Evolutionary conservation across 2,113 vertebrate genomes (phyloP), one percentile per base, ranked within the genome.

Genomic region (Bungarus multicinctus): DNA sequence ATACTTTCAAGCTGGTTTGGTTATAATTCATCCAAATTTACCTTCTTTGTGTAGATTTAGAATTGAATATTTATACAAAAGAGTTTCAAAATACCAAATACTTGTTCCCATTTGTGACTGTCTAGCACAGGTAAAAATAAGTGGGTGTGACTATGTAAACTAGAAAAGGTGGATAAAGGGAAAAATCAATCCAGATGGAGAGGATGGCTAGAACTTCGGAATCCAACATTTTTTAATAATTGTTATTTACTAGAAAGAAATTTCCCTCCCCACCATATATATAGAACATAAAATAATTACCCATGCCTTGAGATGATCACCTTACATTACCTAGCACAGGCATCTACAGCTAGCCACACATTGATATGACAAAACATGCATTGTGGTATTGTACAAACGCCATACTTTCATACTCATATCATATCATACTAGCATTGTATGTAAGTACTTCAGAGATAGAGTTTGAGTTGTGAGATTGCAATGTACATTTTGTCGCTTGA

Each of bases 191-290:
- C 52, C 39, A 47, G n/a, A 58, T 11, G 25, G 30, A 58, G 20
- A 60, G 34, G 3, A 43, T 25, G 22, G 6, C 25, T 43, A 50
- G 9, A 89, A 86, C 2, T 64, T 74, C 18, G 64, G 45, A 87
- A 64, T 1, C 52, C 54, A 34, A 39, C 60, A 69, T n/a, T 9
- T 53, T 27, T 52, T 87, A 87, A 54, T 27, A 27, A 43, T 81
- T 81, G 20, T 27, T 57, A 34, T 89, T n/a, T 23, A 39, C n/a
- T 89, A 88, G 52, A 53, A n/a, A 88, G n/a, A 0, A 30, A 53
- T 0, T 1, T 0, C 69, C 20, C 27, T 39, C 69, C 6, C 34
- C 5, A 0, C 10, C 34, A 7, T 2, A 16, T n/a, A 34, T 18
- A n/a, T 7, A 11, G 50, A 11, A 52, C 50, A 30, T 30, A 30